A percentile compares a stretch with the other conserved stretches of the same genome.
Conservation (phyloP, 2,797 vertebrate species). For the Pempheris klunzingeri region DNA sequence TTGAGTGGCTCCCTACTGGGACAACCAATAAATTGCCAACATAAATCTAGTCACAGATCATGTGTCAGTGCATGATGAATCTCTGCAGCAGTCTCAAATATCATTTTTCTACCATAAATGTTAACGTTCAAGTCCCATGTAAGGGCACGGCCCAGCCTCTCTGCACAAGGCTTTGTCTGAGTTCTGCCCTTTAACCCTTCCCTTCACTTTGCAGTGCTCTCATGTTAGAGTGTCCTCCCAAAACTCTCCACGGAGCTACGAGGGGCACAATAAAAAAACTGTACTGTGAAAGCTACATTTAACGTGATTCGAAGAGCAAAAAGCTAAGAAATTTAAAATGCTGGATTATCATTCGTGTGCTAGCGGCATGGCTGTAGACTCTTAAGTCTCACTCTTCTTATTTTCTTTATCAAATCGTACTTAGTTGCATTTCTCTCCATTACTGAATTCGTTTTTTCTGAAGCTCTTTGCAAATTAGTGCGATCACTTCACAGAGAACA, state of each 20-base stretch:
- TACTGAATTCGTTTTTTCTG: background rate
- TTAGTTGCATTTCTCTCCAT: background rate
- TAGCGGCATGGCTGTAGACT: background rate
- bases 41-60: constrained; percentile 12
- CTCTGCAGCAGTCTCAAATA: constrained; percentile 6
- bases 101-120: background rate
- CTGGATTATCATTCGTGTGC: too few species aligned
- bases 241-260: background rate
- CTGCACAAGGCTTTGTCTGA: background rate
- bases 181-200: background rate
- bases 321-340: too few species aligned
- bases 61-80: constrained; percentile 9
- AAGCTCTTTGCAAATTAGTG: background rate
- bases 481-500: background rate
- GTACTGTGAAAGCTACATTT: background rate
- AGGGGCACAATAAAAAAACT: background rate
- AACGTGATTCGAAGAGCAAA: background rate
- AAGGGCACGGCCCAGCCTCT: background rate
- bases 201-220: background rate
- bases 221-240: background rate
- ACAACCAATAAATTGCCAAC: constrained; percentile 13
- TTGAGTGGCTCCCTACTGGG: constrained; percentile 26
- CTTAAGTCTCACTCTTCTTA: background rate
- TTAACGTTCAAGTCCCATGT: background rate
- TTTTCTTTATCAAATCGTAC: background rate